Evolutionary conservation across 2,797 vertebrate species (phyloP).

Genomic region (Sphenopsis melanotis): DNA sequence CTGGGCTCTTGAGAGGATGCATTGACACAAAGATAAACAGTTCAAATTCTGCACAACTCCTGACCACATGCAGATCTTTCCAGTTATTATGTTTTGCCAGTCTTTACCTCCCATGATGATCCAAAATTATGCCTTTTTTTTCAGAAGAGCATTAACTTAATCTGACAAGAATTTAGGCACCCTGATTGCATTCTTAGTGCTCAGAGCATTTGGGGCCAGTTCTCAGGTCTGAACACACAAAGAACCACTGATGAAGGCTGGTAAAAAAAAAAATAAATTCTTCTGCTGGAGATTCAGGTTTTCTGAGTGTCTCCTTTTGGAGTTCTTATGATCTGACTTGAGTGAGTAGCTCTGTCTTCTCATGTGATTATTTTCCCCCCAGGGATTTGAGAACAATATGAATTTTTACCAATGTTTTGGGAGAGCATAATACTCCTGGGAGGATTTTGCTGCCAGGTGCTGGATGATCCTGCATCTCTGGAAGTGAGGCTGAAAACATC

Average conservation of each 20-base stretch:
- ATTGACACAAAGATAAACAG: not conserved
- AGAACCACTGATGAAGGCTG: not conserved
- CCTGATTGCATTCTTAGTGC: not conserved
- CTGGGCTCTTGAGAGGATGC: not conserved
- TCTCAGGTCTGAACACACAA: not conserved
- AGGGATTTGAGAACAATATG: not conserved
- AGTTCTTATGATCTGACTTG: not conserved
- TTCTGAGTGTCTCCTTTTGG: accelerated
- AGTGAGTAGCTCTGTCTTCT: not conserved
- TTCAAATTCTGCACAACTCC: not conserved
- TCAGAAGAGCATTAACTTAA: not conserved
- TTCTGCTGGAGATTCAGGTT: not conserved
- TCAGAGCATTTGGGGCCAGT: not conserved
- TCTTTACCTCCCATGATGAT: not conserved
- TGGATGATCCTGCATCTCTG: not conserved
- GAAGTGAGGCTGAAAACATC: not conserved
- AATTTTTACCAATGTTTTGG: not conserved
- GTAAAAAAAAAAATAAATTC: not conserved
- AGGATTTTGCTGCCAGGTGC: not conserved
- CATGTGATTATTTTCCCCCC: not conserved
- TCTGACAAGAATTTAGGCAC: not conserved
- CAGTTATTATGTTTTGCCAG: not conserved
- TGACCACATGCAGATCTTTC: not conserved
- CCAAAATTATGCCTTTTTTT: not conserved
- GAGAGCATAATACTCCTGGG: not conserved